These are phyloP conservation scores for Neodiprion lecontei DNA, from an alignment of 1,140 invertebrate genomes.

Conservation along the genomic window DNA sequence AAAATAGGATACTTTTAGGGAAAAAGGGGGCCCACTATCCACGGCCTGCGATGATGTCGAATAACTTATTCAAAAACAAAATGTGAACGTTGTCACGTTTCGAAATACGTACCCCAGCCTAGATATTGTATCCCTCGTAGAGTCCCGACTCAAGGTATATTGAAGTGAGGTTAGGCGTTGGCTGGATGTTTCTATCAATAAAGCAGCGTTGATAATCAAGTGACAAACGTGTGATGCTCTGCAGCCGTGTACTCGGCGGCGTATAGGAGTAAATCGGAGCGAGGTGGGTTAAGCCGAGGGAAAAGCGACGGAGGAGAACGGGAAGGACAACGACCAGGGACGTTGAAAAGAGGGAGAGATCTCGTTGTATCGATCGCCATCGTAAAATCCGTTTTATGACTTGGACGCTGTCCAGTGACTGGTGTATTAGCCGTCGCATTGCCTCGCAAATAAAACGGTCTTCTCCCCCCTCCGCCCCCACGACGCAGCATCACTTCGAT, in stretches of 20 bases:
- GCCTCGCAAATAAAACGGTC: slow-evolving; percentile 54
- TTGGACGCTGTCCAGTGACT: slow-evolving; percentile 62
- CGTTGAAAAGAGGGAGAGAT: slow-evolving; percentile 47
- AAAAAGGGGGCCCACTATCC: too few species aligned
- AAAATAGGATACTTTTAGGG: too few species aligned
- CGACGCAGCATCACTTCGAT: slow-evolving; percentile 9
- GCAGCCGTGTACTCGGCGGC: background rate
- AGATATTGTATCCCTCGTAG: too few species aligned
- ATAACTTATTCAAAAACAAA: too few species aligned
- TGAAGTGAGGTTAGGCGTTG: too few species aligned
- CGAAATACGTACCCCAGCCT: too few species aligned
- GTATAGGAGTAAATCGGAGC: background rate
- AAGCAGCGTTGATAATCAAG: background rate
- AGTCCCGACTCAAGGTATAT: too few species aligned
- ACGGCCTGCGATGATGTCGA: too few species aligned
- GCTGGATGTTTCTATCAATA: too few species aligned
- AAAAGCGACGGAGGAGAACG: background rate
- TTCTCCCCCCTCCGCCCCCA: slow-evolving; percentile 43
- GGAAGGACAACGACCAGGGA: slow-evolving; percentile 32
- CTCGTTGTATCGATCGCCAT: slow-evolving; percentile 59
- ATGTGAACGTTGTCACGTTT: too few species aligned
- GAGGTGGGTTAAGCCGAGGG: background rate
- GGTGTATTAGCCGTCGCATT: slow-evolving; percentile 59
- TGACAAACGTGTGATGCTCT: background rate
- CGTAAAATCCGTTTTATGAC: slow-evolving; percentile 62